Evolutionary conservation across 2,113 vertebrate genomes (phyloP).

Genomic region (Lophura nycthemera): DNA sequence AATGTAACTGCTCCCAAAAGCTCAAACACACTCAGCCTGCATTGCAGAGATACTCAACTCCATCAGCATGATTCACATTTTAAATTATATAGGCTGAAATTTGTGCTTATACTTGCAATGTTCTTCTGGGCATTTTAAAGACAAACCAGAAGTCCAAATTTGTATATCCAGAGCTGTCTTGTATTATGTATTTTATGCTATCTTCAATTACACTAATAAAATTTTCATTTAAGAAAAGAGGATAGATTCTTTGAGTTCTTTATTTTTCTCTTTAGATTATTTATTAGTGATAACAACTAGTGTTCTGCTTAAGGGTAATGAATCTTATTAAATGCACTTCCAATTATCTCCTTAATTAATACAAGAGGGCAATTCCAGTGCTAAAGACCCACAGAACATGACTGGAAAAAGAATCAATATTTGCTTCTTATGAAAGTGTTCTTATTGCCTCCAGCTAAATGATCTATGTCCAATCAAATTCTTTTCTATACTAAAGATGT

Average conservation of each 20-base stretch:
- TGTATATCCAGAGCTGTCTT: background rate
- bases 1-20: background rate
- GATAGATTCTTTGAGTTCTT: background rate
- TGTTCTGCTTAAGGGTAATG: slow-evolving; percentile 65
- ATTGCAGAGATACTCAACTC: background rate
- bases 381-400: slow-evolving; percentile 25
- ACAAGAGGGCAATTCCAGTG: background rate
- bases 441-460: slow-evolving; percentile 31
- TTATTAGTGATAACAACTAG: slow-evolving; percentile 60
- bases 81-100: background rate
- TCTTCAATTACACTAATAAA: slow-evolving; percentile 32
- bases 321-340: slow-evolving; percentile 52
- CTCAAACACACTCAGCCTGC: background rate
- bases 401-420: slow-evolving; percentile 35
- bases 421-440: slow-evolving; percentile 13
- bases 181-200: background rate
- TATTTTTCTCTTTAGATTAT: slow-evolving; percentile 43
- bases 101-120: background rate
- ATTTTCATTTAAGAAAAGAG: slow-evolving; percentile 16
- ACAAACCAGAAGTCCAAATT: slow-evolving; percentile 19
- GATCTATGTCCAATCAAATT: slow-evolving; percentile 30
- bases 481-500: background rate
- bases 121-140: slow-evolving; percentile 30
- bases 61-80: background rate
- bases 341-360: slow-evolving; percentile 61